Evolutionary conservation across 1,140 invertebrate species (phyloP).

Genomic region (Pseudomyrmex sp.): DNA sequence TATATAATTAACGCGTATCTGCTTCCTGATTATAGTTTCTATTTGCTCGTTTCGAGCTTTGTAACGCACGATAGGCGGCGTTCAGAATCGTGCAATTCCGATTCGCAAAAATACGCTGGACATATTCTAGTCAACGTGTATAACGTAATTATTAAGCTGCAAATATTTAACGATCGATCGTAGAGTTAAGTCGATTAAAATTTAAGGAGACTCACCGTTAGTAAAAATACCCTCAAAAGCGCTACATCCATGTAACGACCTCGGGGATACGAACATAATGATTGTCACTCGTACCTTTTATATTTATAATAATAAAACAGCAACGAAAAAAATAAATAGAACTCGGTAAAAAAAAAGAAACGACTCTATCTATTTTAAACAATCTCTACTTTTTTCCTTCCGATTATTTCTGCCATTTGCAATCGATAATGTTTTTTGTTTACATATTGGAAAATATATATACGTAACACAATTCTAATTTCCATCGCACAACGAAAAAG

Average conservation of each 20-base stretch:
- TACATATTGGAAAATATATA: not conserved
- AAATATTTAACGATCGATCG: conserved; percentile 39
- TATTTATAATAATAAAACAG: conserved; percentile 59
- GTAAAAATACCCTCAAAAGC: conserved; percentile 47
- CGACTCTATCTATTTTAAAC: conserved; percentile 1
- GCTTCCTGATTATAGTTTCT: conserved; percentile 41
- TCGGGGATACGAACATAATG: conserved; percentile 60
- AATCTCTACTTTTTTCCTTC: not conserved
- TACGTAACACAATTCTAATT: not conserved
- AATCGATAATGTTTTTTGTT: not conserved
- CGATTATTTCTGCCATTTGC: not conserved
- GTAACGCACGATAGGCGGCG: not conserved
- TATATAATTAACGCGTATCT: conserved; percentile 22
- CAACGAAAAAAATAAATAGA: conserved; percentile 35
- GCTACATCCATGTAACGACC: conserved; percentile 56
- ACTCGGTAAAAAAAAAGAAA: not conserved
- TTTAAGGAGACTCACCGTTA: conserved; percentile 25
- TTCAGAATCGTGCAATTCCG: not conserved
- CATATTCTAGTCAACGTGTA: conserved; percentile 59
- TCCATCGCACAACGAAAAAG: no score
- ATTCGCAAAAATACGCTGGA: conserved; percentile 36
- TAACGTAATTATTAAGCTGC: conserved; percentile 25
- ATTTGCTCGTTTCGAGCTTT: conserved; percentile 35
- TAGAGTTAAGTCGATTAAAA: conserved; percentile 31
- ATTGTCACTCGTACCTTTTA: conserved; percentile 59